A percentile compares a stretch with the other conserved stretches of the same genome.
phyloP scores from a whole-genome alignment of 2,113 vertebrate genomes.

The Indicator indicator region DNA sequence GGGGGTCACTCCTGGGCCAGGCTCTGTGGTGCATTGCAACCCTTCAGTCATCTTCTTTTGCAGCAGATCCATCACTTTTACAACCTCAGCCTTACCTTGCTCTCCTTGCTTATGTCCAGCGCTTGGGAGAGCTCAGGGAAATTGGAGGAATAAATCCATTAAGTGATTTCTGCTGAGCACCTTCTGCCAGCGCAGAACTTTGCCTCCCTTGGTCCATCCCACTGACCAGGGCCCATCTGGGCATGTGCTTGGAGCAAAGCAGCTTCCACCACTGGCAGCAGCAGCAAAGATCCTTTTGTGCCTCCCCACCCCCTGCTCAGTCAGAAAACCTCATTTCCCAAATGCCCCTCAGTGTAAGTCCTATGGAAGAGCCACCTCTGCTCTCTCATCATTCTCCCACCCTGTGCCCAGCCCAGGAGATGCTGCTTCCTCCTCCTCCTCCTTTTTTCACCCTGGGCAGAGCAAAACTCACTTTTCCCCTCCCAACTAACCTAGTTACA shows the following conservation, averaged over 20 bases:
- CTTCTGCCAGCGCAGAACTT: not conserved
- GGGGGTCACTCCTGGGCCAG: conserved; percentile 59
- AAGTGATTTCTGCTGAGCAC: not conserved
- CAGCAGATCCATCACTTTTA: conserved; percentile 23
- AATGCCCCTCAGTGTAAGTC: not conserved
- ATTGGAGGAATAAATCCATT: not conserved
- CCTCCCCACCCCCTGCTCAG: not conserved
- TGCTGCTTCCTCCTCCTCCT: not conserved
- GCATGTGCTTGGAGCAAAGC: not conserved
- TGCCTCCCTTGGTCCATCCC: not conserved
- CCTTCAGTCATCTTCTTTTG: not conserved
- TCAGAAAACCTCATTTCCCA: not conserved
- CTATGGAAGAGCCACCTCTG: not conserved
- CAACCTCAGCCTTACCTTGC: not conserved
- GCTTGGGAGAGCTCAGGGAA: not conserved
- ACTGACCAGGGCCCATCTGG: fast-evolving
- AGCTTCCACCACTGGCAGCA: not conserved
- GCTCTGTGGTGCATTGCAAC: conserved; percentile 31
- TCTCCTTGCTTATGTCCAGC: not conserved
- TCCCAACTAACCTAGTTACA: not conserved
- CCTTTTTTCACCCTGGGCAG: not conserved
- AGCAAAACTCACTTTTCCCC: not conserved
- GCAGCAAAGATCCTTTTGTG: not conserved
- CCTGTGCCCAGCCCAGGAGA: not conserved
- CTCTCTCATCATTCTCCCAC: not conserved